A percentile compares a stretch with the other conserved stretches of the same genome.
Conservation (phyloP, 2,113 vertebrate genomes). For the Octodon degus region DNA sequence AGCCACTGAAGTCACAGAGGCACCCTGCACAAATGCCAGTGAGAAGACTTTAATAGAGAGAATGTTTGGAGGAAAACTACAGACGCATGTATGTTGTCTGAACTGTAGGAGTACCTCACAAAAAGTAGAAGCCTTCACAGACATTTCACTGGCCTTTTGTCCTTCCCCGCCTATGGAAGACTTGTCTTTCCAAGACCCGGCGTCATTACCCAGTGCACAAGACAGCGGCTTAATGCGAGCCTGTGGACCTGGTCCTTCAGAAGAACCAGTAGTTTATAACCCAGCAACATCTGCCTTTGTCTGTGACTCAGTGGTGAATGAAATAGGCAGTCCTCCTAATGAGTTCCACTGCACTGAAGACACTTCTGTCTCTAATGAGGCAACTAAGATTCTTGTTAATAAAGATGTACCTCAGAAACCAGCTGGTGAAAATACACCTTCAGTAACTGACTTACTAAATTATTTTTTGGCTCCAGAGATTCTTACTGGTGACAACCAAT, state of each 20-base stretch:
- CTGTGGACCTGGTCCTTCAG: conserved; percentile 34
- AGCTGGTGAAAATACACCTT: conserved; percentile 85
- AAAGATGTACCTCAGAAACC: conserved; percentile 84
- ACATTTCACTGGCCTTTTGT: conserved; percentile 97
- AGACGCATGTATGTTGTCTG: conserved; percentile 93
- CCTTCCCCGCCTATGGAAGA: conserved; percentile 87
- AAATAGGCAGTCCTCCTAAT: conserved; percentile 74
- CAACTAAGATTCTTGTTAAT: conserved; percentile 73
- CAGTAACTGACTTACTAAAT: conserved; percentile 95
- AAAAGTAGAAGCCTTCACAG: conserved; percentile 97
- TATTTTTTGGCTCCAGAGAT: conserved; percentile 98
- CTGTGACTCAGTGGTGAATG: conserved; percentile 72
- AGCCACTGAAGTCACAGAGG: conserved; percentile 74
- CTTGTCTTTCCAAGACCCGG: conserved; percentile 71
- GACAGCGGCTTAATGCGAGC: conserved; percentile 75
- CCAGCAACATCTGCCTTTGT: conserved; percentile 71
- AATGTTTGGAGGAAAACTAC: conserved; percentile 96
- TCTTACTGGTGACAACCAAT: conserved; percentile 96
- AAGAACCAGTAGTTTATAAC: conserved; percentile 69
- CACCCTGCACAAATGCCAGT: conserved; percentile 57
- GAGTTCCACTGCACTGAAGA: conserved; percentile 75
- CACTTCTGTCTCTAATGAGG: conserved; percentile 68
- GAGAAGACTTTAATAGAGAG: conserved; percentile 94
- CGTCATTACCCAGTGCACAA: conserved; percentile 67
- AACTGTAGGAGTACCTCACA: conserved; percentile 95